These are phyloP conservation scores for Labeo catla DNA, from an alignment of 2,113 vertebrate species.

Conservation along the genomic window DNA sequence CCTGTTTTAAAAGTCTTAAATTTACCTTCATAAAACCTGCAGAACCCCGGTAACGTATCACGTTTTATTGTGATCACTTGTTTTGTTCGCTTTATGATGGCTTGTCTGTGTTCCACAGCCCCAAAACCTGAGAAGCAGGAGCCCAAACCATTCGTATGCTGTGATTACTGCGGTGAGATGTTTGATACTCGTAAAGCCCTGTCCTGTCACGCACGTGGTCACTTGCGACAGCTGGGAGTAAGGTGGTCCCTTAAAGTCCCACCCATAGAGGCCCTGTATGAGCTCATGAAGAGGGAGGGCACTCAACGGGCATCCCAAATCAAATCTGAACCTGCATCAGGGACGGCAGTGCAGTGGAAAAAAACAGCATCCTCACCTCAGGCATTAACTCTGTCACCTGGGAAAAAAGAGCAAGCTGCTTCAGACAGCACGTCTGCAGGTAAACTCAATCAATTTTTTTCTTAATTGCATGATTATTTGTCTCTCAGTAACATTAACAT, in stretches of 20 bases:
- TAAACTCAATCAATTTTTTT: slow-evolving; percentile 19
- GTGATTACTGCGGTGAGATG: slow-evolving; percentile 89
- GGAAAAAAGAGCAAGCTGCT: slow-evolving; percentile 69
- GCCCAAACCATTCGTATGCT: slow-evolving; percentile 82
- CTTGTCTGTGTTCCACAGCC: slow-evolving; percentile 36
- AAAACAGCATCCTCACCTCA: slow-evolving; percentile 40
- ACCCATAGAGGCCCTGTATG: slow-evolving; percentile 85
- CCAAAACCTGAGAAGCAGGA: slow-evolving; percentile 65
- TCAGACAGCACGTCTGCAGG: slow-evolving; percentile 54
- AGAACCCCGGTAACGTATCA: background rate
- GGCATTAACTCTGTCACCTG: slow-evolving; percentile 57
- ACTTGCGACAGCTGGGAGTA: slow-evolving; percentile 89
- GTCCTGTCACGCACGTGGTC: slow-evolving; percentile 90
- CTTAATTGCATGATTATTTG: slow-evolving; percentile 4
- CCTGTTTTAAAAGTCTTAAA: no score
- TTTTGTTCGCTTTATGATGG: slow-evolving; percentile 47
- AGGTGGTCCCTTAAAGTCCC: slow-evolving; percentile 88
- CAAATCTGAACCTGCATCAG: slow-evolving; percentile 60
- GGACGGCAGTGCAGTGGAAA: background rate
- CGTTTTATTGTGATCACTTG: background rate
- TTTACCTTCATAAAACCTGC: background rate
- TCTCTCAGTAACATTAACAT: background rate
- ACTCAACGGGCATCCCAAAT: slow-evolving; percentile 74
- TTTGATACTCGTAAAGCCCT: slow-evolving; percentile 93
- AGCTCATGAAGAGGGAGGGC: slow-evolving; percentile 83